Conservation (phyloP, 64 coral and sea anemone genomes). For the Dendronephthya gigantea region DNA sequence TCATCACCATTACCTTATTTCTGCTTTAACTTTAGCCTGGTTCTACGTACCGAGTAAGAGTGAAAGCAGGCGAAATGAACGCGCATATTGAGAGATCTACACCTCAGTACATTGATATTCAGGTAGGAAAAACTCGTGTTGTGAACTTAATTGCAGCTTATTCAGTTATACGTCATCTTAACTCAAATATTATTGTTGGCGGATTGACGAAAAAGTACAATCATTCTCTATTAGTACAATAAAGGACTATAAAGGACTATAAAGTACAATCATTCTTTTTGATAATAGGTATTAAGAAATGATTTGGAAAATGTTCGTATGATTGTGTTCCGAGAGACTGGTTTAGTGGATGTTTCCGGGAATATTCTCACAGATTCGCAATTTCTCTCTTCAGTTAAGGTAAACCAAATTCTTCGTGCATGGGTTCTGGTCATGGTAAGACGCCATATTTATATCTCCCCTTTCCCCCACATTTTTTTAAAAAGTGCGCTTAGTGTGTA, state of each 20-base stretch:
- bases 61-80: slow-evolving; percentile 82
- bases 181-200: neutral
- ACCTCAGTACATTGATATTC: slow-evolving; percentile 66
- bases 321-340: slow-evolving; percentile 7
- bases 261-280: too few species aligned
- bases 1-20: too few species aligned
- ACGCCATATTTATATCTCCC: too few species aligned
- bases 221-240: too few species aligned
- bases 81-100: slow-evolving; percentile 67
- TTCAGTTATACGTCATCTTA: neutral
- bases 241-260: too few species aligned
- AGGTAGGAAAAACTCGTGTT: slow-evolving; percentile 44
- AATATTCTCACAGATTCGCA: neutral
- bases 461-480: too few species aligned
- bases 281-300: neutral
- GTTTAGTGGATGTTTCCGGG: slow-evolving; percentile 6
- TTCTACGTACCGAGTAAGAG: slow-evolving; percentile 76
- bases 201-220: too few species aligned
- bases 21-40: slow-evolving; percentile 50
- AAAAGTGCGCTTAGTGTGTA: too few species aligned
- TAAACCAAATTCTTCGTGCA: neutral
- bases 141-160: neutral
- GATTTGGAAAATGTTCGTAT: slow-evolving; percentile 3
- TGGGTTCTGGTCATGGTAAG: neutral
- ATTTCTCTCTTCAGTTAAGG: slow-evolving; percentile 2